Percentiles rank a stretch among this genome's conserved stretches.
Evolutionary conservation across 1,140 invertebrate genomes (phyloP).

Genomic region (Eurytemora carolleeae): DNA sequence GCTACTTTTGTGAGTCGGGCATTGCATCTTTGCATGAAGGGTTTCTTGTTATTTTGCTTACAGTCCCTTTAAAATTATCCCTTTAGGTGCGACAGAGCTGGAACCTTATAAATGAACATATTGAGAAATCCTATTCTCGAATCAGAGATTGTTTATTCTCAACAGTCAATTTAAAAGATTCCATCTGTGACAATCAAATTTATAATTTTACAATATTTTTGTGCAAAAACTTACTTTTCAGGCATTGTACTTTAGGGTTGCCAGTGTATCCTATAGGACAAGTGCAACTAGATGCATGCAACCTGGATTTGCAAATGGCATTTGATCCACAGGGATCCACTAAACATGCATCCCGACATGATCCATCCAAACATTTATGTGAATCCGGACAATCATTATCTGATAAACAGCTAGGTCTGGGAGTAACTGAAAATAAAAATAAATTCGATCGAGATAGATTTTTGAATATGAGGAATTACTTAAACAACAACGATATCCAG

Average conservation of each 20-base stretch:
- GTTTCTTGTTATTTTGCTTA: no score
- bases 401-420: constrained; percentile 36
- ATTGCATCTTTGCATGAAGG: no score
- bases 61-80: no score
- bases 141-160: no score
- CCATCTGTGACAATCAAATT: no score
- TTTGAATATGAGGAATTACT: neutral
- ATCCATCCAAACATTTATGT: constrained; percentile 48
- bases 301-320: constrained; percentile 50
- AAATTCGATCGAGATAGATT: neutral
- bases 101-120: no score
- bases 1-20: no score
- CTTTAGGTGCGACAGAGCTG: no score
- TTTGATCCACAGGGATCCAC: constrained; percentile 57
- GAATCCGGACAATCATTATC: constrained; percentile 48
- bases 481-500: no score
- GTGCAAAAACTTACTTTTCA: constrained; percentile 22
- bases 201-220: no score
- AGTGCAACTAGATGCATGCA: constrained; percentile 50
- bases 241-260: constrained; percentile 60
- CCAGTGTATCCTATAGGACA: constrained; percentile 57
- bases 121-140: no score
- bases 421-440: constrained; percentile 7
- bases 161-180: no score
- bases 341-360: constrained; percentile 54